Base-by-base conservation (phyloP, 1,140 invertebrate species). In the Portunus trituberculatus region DNA sequence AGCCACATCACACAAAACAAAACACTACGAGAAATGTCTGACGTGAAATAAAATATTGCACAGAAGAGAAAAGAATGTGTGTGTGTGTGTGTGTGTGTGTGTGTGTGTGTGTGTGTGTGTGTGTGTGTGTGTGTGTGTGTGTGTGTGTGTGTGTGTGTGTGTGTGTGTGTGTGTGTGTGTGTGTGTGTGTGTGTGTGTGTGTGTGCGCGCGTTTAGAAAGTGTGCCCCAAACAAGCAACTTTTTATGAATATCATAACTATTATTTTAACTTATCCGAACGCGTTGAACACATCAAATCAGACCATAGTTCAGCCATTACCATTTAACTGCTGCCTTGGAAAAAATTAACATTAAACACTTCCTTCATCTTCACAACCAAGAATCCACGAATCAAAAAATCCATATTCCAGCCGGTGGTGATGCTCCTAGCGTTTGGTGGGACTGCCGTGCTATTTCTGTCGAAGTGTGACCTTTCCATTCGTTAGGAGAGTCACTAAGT, bases 171-270 rank as follows among this genome's bases (percentile, higher is more conserved):
- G 48, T 45, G 48, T 32, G 39, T 89, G 39, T 89, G 39, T 89
- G 52, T 91, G 52, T 91, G 52, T 91, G 52, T 91, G 76, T 82
- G 46, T 93, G 76, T 91, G 52, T 48, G 52, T 91, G 52, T 52
- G 52, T 52, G 52, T 91, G 52, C 52, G 52, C 31, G 52, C 52
- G 52, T 91, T 16, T 91, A 39, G 29, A 39, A 31, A 39, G 10
- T n/a, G 29, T n/a, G 29, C 8, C 45, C 25, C 45, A 8, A 31
- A 39, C 45, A 39, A 31, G 25, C 45, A 39, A 31, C 6, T 29
- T n/a, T 28, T n/a, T 90, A 39, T 29, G 45, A 31, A 28, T 90
- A 39, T 90, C 25, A 31, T 20, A 1, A 28, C 28, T 25, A 2
- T 25, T 88, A 31, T 88, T 3, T 14, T 82, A 82, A 25, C 20